These are phyloP conservation scores for Eupithecia abbreviata DNA, from an alignment of 2,888 invertebrate species.

Conservation along the genomic window DNA sequence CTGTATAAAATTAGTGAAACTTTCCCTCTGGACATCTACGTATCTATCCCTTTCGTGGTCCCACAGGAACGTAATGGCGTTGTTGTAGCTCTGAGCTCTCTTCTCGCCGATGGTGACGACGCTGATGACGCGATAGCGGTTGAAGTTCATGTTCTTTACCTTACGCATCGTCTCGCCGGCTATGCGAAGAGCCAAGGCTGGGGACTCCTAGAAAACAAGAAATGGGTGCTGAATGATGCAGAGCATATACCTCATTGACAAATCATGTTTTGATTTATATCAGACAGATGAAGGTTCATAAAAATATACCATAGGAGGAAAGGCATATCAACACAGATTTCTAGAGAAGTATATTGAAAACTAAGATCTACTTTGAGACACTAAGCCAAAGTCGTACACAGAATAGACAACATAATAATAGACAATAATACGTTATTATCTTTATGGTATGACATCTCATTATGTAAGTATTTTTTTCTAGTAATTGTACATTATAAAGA, in stretches of 20 bases:
- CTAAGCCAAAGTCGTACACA: no score
- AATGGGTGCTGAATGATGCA: not conserved
- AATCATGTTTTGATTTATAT: not conserved
- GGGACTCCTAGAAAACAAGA: conserved; percentile 51
- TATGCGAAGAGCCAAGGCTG: conserved; percentile 57
- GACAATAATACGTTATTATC: no score
- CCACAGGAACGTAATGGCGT: conserved; percentile 73
- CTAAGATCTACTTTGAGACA: no score
- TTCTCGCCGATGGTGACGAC: conserved; percentile 70
- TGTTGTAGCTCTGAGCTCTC: conserved; percentile 71
- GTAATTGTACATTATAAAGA: no score
- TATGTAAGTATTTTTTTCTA: no score
- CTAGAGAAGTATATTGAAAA: no score
- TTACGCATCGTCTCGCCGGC: conserved; percentile 66
- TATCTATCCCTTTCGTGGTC: conserved; percentile 64
- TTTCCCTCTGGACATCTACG: conserved; percentile 58
- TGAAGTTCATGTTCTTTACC: conserved; percentile 61
- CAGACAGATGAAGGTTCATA: not conserved
- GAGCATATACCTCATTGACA: not conserved
- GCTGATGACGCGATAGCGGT: conserved; percentile 66
- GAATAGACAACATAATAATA: no score
- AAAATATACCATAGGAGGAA: no score
- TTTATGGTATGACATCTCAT: no score
- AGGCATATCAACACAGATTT: no score
- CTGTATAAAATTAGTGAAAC: conserved; percentile 64